phyloP scores from a whole-genome alignment of 2,113 vertebrate species.

The Himantopus leucocephalus region DNA sequence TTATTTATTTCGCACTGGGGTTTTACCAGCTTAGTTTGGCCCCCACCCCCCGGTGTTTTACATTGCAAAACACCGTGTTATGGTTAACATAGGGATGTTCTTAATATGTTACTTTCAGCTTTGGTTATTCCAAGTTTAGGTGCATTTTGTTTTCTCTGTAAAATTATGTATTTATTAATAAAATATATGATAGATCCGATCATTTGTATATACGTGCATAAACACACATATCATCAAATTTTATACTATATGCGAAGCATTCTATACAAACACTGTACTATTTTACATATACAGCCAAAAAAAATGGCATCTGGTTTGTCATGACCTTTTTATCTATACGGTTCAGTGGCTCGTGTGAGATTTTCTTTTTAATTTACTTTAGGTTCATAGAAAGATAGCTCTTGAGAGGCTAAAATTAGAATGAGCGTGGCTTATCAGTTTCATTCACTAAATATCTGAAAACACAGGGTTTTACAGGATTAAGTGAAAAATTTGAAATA shows the following conservation, averaged over 20 bases:
- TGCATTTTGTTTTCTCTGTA: background rate
- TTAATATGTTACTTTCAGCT: background rate
- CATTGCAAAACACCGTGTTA: background rate
- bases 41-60: background rate
- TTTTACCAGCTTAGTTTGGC: background rate
- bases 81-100: background rate
- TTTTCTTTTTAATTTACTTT: background rate
- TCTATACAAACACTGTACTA: background rate
- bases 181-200: background rate
- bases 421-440: background rate
- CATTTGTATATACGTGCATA: background rate
- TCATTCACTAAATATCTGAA: background rate
- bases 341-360: background rate
- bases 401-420: background rate
- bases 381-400: background rate
- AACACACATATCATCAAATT: background rate
- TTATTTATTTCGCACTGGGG: background rate
- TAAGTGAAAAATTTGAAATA: background rate
- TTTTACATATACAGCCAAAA: background rate
- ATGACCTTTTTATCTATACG: background rate
- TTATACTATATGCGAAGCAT: background rate
- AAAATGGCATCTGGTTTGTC: background rate
- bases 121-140: background rate
- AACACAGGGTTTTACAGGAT: background rate
- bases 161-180: background rate